These are phyloP conservation scores for Hypotaenidia philippensis DNA, from an alignment of 2,797 vertebrate species.

Conservation along the genomic window DNA sequence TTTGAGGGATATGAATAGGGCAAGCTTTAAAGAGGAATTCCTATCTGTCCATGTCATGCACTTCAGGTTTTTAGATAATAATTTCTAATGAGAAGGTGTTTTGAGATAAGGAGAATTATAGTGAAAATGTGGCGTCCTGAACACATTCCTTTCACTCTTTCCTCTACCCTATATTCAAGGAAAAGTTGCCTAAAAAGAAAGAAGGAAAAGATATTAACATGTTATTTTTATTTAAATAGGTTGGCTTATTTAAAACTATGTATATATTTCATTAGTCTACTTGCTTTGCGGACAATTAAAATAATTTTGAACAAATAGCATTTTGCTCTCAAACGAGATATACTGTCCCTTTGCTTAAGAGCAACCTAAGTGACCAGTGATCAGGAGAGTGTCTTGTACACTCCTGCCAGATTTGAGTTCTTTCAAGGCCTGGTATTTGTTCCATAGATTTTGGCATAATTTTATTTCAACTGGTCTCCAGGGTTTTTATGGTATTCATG, in stretches of 20 bases:
- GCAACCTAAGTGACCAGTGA: not conserved
- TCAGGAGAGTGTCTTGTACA: not conserved
- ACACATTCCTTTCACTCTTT: not conserved
- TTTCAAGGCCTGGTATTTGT: not conserved
- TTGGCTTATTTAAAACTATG: not conserved
- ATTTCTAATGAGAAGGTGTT: not conserved
- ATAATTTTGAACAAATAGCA: not conserved
- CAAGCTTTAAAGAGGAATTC: not conserved
- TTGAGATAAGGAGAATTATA: not conserved
- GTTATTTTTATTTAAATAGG: not conserved
- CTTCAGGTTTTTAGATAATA: not conserved
- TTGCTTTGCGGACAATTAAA: not conserved
- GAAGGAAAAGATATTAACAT: not conserved
- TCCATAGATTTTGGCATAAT: not conserved
- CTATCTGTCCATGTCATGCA: not conserved
- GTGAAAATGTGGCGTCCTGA: not conserved
- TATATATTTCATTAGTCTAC: not conserved
- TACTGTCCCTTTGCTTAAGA: not conserved
- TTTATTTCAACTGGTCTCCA: not conserved
- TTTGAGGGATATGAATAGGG: not conserved
- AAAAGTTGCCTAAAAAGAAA: not conserved
- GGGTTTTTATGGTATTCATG: not conserved
- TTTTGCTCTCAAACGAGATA: not conserved
- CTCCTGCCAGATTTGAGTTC: not conserved
- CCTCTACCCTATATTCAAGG: not conserved